Percentiles rank a stretch among this genome's conserved stretches.
phyloP scores from a whole-genome alignment of 2,797 vertebrate species.

The Nannoperca obscura region DNA sequence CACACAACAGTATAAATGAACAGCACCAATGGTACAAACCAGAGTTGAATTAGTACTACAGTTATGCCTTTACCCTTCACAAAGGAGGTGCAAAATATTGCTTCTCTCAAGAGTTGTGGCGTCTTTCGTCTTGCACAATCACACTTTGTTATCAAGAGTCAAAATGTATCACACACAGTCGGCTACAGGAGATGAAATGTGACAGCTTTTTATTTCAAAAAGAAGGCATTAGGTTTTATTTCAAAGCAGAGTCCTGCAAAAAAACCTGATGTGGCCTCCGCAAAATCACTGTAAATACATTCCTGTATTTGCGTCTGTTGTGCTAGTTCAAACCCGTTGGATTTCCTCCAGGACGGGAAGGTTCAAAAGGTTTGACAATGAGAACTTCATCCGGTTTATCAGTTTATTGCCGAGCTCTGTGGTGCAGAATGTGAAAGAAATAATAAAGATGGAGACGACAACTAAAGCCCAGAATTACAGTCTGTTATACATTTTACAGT shows the following conservation, averaged over 20 bases:
- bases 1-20: conserved; percentile 43
- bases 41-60: conserved; percentile 44
- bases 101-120: neutral
- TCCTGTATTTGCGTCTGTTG: conserved; percentile 18
- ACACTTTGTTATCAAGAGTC: conserved; percentile 24
- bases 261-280: neutral
- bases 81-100: conserved; percentile 33
- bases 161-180: neutral
- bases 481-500: conserved; percentile 48
- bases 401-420: conserved; percentile 32
- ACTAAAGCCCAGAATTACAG: conserved; percentile 18
- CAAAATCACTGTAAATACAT: conserved; percentile 18
- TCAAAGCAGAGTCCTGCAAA: neutral
- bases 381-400: conserved; percentile 60
- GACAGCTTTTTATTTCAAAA: conserved; percentile 13
- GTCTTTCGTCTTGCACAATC: conserved; percentile 19
- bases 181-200: conserved; percentile 6
- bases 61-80: conserved; percentile 20
- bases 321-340: neutral
- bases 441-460: neutral
- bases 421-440: conserved; percentile 22
- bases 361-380: conserved; percentile 41
- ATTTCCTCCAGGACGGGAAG: conserved; percentile 18
- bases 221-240: conserved; percentile 3
- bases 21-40: conserved; percentile 54